A percentile compares a stretch with the other conserved stretches of the same genome.
These are phyloP conservation scores for Sebastes steindachneri DNA, from an alignment of 2,797 vertebrate genomes.

Conservation along the genomic window DNA sequence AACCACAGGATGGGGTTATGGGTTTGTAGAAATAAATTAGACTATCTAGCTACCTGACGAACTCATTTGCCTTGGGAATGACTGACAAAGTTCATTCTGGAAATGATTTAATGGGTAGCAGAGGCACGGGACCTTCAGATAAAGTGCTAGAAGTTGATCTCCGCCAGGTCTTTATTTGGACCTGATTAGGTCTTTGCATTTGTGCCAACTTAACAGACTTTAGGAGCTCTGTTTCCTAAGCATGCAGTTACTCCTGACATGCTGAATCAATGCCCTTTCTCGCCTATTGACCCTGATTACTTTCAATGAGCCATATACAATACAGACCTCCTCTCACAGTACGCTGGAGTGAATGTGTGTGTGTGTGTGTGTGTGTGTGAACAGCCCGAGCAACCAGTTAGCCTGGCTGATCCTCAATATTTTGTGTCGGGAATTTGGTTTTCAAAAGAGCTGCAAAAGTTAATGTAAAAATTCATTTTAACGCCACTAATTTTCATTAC, in stretches of 20 bases:
- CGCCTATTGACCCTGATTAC: constrained; percentile 53
- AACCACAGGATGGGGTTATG: constrained; percentile 49
- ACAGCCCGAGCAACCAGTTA: constrained; percentile 4
- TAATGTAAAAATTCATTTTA: too few species aligned
- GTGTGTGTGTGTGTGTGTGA: neutral
- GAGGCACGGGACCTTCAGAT: constrained; percentile 14
- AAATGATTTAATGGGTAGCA: constrained; percentile 37
- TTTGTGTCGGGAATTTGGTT: neutral
- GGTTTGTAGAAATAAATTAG: constrained; percentile 39
- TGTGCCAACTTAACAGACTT: constrained; percentile 34
- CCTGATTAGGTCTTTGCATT: constrained; percentile 45
- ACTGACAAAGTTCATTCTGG: constrained; percentile 44
- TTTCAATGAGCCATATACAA: constrained; percentile 55
- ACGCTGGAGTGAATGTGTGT: neutral
- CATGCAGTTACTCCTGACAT: constrained; percentile 40
- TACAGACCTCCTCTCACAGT: constrained; percentile 15
- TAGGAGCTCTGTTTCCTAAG: constrained; percentile 22
- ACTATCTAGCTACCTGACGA: constrained; percentile 55
- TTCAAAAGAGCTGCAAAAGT: neutral
- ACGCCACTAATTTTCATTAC: too few species aligned
- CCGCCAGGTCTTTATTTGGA: constrained; percentile 24
- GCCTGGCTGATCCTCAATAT: neutral
- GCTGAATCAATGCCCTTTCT: constrained; percentile 47
- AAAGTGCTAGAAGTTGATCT: constrained; percentile 33
- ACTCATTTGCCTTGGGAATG: constrained; percentile 39